Evolutionary conservation across 2,113 vertebrate species (phyloP), one percentile per base, ranked within the genome.

Genomic region (Ochotona curzoniae): DNA sequence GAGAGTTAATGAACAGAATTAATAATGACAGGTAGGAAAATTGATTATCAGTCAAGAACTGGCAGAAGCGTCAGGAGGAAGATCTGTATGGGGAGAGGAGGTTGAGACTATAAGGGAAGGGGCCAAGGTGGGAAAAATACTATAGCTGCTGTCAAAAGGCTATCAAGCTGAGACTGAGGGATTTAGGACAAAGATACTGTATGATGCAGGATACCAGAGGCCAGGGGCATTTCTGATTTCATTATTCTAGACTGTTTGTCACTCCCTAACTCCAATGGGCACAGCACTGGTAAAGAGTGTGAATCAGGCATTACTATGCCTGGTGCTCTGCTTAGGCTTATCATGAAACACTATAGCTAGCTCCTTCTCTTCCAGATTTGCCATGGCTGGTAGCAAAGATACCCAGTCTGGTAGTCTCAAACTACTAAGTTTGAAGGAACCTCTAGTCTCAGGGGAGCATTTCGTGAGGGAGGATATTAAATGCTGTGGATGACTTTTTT

Each of bases 1-100:
- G 64, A 96, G 91, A 94, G 81, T 87, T 97, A 96, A 97, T 82
- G 81, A 97, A 57, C 38, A 35, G 76, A 97, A 96, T 91, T 96
- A 95, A 91, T 92, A 87, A 93, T 64, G 96, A 91, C 96, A 96
- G 88, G 92, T 93, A 85, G 78, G 83, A 89, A 96, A 96, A 94
- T 95, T 92, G 93, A 80, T 91, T 94, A 94, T 95, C 95, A 96
- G 92, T 89, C 94, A 95, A 64, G 83, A 92, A 67, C 73, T 71
- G 71, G 66, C 64, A 94, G 61, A 32, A n/a, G 23, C 5, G 1
- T 79, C 67, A 71, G 63, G n/a, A 70, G 38, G 66, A 67, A 91
- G 70, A 74, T 57, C n/a, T 80, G 20, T 51, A 26, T 3, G 9
- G 63, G 51, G 44, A 83, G 87, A 44, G 13, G 81, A 80, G 25